Conservation (phyloP, 2,797 vertebrate species). For the Channa striata region DNA sequence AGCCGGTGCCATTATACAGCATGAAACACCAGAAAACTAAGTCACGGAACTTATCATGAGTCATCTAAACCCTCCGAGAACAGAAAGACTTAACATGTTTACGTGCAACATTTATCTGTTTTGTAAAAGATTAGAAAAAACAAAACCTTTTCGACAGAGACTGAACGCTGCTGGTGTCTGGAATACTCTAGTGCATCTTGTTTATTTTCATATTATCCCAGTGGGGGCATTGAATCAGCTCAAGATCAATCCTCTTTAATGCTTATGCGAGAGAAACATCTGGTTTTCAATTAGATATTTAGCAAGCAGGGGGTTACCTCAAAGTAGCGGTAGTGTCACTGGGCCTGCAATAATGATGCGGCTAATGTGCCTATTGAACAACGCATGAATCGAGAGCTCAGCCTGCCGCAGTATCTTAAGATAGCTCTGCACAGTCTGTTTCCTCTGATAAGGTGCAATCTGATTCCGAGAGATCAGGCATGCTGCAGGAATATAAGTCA, state of each 20-base stretch:
- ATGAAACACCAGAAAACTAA: constrained; percentile 37
- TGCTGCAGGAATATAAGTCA: constrained; percentile 70
- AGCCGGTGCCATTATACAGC: constrained; percentile 28
- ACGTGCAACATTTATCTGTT: constrained; percentile 6
- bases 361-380: constrained; percentile 79
- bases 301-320: constrained; percentile 62
- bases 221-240: constrained; percentile 53
- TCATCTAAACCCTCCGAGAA: constrained; percentile 23
- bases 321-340: constrained; percentile 63
- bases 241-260: constrained; percentile 73
- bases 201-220: constrained; percentile 69
- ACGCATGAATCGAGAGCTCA: constrained; percentile 71
- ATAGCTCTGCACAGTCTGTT: constrained; percentile 74
- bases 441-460: constrained; percentile 81
- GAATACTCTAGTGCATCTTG: constrained; percentile 42
- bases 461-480: constrained; percentile 74
- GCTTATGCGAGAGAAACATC: constrained; percentile 73
- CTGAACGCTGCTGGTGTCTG: constrained; percentile 22
- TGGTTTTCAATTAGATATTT: constrained; percentile 80
- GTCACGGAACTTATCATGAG: constrained; percentile 21
- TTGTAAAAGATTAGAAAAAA: constrained; percentile 9
- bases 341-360: constrained; percentile 73
- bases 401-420: constrained; percentile 74
- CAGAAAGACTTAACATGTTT: constrained; percentile 11
- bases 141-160: constrained; percentile 23